Evolutionary conservation across 92 coral and sea anemone species (phyloP), one percentile per base, ranked within the genome.

Genomic region (Palythoa caribaeorum): DNA sequence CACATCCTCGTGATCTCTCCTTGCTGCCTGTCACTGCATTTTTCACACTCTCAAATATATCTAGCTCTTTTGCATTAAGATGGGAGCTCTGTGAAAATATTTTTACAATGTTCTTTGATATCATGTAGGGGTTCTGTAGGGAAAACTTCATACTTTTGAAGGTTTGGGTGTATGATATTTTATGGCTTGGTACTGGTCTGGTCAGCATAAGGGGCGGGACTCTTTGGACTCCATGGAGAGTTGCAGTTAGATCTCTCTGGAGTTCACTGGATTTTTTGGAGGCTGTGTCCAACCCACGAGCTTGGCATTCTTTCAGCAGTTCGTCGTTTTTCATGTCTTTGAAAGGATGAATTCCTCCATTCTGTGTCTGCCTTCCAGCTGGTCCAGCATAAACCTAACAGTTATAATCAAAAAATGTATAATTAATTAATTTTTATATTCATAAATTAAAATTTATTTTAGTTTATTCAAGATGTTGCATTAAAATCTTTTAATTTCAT

Each of bases 321-420:
- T 84, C 69, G 6, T 72, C 79, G 17, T 72, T 84, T 66, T 6
- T 84, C 88, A 71, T 71, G 9, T 11, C 37, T 19, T 83, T 66
- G 57, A 71, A 71, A 35, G 87, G 71, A 84, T 84, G 66, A 19
- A 71, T 76, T 50, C 87, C 79, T 36, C 65, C 78, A 84, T 84
- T 84, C 69, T 66, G 71, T 10, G 79, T 71, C 12, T 84, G 66
- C 72, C 53, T n/a, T 72, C 79, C 88, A 50, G 80, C 88, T 71
- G 88, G 71, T 44, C 88, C 79, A 71, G 48, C 88, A 3, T 39
- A n/a, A 73, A 90, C 94, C 63, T 94, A 92, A 65, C 95, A 96
- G 2, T 94, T 96, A 16, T 92, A 88, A 40, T 52, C 83, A 40
- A 5, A 40, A 2, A 40, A 40, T 40, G 5, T 40, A 40, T 40